Percentiles rank a stretch among this genome's conserved stretches.
These are phyloP conservation scores for Bombyx mandarina DNA, from an alignment of 1,140 invertebrate genomes.

Conservation along the genomic window DNA sequence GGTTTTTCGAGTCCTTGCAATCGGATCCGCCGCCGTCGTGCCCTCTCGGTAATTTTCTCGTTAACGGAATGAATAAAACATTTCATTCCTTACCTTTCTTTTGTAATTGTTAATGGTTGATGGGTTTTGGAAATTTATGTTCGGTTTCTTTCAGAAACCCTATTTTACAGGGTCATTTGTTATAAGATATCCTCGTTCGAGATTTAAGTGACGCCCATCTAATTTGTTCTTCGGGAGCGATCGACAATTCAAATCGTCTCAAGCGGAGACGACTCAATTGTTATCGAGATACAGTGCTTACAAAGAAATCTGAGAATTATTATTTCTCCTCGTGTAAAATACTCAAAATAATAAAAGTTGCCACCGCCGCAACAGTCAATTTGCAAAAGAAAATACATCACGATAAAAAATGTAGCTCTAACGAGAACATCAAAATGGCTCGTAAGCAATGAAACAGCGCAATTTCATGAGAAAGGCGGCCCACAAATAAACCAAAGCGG, in stretches of 20 bases:
- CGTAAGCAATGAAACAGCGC: conserved; percentile 62
- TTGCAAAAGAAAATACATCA: conserved; percentile 43
- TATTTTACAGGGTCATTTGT: conserved; percentile 26
- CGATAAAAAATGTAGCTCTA: conserved; percentile 52
- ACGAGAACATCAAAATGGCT: conserved; percentile 56
- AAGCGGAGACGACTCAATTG: conserved; percentile 4
- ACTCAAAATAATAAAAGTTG: conserved; percentile 31
- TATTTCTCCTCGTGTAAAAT: conserved; percentile 3
- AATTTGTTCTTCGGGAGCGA: conserved; percentile 11
- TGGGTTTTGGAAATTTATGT: conserved; percentile 64
- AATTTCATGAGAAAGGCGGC: conserved; percentile 61
- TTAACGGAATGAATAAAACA: conserved; percentile 70
- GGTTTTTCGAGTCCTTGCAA: conserved; percentile 57
- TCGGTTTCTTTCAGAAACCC: conserved; percentile 38
- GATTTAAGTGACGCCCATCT: conserved; percentile 18
- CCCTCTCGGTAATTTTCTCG: conserved; percentile 67
- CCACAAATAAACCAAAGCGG: conserved; percentile 59
- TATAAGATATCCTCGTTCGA: conserved; percentile 30
- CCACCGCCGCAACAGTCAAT: conserved; percentile 28
- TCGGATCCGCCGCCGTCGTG: conserved; percentile 53
- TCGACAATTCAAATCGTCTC: conserved; percentile 6
- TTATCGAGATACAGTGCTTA: conserved; percentile 11
- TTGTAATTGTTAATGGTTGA: conserved; percentile 69
- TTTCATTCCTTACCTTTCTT: conserved; percentile 68
- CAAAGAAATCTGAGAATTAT: conserved; percentile 5